Evolutionary conservation across 2,888 invertebrate genomes (phyloP).

Genomic region (Euplexia lucipara): DNA sequence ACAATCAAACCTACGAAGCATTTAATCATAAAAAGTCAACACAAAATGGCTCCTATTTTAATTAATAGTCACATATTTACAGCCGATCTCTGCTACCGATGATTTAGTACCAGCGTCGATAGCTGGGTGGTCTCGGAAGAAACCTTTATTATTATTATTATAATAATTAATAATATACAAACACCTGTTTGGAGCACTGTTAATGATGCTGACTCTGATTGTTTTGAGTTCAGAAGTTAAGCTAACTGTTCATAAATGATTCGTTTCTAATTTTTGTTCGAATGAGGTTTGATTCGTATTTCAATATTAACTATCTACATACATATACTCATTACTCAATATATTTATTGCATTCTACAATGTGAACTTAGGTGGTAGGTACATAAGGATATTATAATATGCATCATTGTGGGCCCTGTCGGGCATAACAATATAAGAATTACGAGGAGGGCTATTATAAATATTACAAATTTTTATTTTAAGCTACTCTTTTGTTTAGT

Average conservation of each 20-base stretch:
- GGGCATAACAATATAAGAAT: too few species aligned
- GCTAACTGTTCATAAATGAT: slow-evolving; percentile 26
- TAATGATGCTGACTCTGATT: slow-evolving; percentile 50
- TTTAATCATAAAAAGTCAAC: slow-evolving; percentile 53
- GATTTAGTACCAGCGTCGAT: slow-evolving; percentile 58
- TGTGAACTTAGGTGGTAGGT: too few species aligned
- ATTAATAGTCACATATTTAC: slow-evolving; percentile 61
- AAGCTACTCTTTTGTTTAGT: too few species aligned
- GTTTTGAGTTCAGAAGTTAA: slow-evolving; percentile 32
- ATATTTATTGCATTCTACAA: too few species aligned
- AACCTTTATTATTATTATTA: slow-evolving; percentile 52
- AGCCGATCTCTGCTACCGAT: slow-evolving; percentile 58
- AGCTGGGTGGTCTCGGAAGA: slow-evolving; percentile 62
- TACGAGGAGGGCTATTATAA: too few species aligned
- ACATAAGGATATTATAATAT: too few species aligned
- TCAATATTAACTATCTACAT: neutral
- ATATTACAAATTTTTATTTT: too few species aligned
- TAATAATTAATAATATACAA: slow-evolving; percentile 65
- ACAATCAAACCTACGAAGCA: slow-evolving; percentile 24
- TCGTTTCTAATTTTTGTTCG: slow-evolving; percentile 28
- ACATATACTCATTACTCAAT: too few species aligned
- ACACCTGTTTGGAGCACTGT: slow-evolving; percentile 64
- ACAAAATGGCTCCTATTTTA: slow-evolving; percentile 48
- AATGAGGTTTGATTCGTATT: slow-evolving; percentile 10
- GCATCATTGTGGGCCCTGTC: too few species aligned